A percentile compares a stretch with the other conserved stretches of the same genome.
phyloP scores from a whole-genome alignment of 2,888 invertebrate species.

The Serrognathus titanus region DNA sequence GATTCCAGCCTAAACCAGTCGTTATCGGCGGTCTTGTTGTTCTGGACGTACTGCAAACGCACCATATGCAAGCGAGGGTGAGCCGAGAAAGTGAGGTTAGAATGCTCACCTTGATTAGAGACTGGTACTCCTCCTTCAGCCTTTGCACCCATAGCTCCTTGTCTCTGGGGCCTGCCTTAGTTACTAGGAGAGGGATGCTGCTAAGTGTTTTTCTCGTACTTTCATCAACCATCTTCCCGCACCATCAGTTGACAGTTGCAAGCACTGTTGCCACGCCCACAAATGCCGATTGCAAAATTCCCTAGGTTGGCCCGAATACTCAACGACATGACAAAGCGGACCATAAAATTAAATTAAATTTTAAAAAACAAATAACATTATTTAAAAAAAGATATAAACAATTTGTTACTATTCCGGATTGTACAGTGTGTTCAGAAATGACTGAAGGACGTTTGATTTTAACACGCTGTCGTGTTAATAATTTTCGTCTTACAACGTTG shows the following conservation, averaged over 20 bases:
- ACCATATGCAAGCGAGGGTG: slow-evolving; percentile 29
- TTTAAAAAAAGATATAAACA: too few species aligned
- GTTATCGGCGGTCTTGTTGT: slow-evolving; percentile 89
- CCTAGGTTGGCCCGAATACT: too few species aligned
- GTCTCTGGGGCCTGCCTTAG: slow-evolving; percentile 95
- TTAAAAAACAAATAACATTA: too few species aligned
- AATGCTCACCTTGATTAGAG: slow-evolving; percentile 78
- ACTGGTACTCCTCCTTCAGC: slow-evolving; percentile 95
- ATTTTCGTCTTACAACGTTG: too few species aligned
- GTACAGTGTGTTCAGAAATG: too few species aligned
- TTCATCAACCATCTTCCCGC: slow-evolving; percentile 83
- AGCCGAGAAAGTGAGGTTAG: background rate
- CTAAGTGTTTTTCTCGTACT: slow-evolving; percentile 86
- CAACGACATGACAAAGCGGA: too few species aligned
- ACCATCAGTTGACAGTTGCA: background rate
- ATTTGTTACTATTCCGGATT: too few species aligned
- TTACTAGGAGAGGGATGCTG: slow-evolving; percentile 89
- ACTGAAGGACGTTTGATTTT: too few species aligned
- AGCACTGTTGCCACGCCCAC: too few species aligned
- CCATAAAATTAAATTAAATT: too few species aligned
- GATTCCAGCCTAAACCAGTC: slow-evolving; percentile 99
- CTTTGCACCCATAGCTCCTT: slow-evolving; percentile 94
- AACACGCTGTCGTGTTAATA: too few species aligned
- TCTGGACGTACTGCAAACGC: slow-evolving; percentile 76
- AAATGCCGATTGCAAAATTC: too few species aligned